Evolutionary conservation across 2,113 vertebrate species (phyloP).

Genomic region (Dryoscopus gambensis): DNA sequence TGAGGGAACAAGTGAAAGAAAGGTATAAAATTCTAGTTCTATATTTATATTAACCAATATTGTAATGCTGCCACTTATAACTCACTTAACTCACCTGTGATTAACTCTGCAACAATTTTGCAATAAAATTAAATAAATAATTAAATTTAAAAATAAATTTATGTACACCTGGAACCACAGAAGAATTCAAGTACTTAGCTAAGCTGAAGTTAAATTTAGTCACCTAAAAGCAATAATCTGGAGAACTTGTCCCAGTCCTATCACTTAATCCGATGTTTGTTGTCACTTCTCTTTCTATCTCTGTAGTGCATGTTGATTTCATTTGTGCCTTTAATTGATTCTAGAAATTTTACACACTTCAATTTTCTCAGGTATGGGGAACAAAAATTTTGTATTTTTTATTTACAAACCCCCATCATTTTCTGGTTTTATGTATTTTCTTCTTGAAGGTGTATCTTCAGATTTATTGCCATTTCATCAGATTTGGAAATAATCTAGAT

Average conservation of each 20-base stretch:
- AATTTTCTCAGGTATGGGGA: neutral
- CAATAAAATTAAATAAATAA: neutral
- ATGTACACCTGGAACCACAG: neutral
- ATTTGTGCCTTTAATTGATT: neutral
- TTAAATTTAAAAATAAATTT: neutral
- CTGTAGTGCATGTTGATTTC: neutral
- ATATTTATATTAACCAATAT: neutral
- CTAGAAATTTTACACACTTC: neutral
- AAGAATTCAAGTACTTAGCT: neutral
- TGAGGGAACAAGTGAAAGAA: neutral
- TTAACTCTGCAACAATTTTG: neutral
- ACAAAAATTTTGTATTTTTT: neutral
- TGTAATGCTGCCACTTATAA: neutral
- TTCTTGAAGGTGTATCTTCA: neutral
- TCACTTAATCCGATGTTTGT: neutral
- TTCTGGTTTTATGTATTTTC: neutral
- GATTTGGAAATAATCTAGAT: neutral
- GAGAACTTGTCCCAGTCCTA: neutral
- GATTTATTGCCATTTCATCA: neutral
- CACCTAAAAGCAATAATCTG: neutral
- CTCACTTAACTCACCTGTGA: neutral
- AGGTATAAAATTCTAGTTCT: neutral
- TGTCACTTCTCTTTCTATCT: neutral
- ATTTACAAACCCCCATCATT: fast-evolving
- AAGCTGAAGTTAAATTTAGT: neutral